Conservation (phyloP, 2,888 invertebrate genomes). For the Callyntrura guangdongensis region DNA sequence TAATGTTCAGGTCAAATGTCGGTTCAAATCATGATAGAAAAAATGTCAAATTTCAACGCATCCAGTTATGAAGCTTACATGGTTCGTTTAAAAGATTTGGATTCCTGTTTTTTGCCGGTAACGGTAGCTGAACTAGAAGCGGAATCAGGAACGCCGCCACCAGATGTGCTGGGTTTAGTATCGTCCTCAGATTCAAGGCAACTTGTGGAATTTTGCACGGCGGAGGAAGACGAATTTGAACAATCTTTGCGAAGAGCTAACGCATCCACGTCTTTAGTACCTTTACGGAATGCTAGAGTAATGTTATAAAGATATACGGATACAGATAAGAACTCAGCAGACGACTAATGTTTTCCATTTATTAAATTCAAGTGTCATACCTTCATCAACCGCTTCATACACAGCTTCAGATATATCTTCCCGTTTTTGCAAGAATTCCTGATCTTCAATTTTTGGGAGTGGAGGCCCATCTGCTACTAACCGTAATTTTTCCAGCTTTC, state of each 20-base stretch:
- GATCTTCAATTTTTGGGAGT: constrained; percentile 91
- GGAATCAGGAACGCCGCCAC: background rate
- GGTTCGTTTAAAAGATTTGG: constrained; percentile 76
- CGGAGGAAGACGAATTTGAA: background rate
- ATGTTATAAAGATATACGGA: constrained; percentile 6
- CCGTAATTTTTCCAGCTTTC: constrained; percentile 87
- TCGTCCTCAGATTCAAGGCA: background rate
- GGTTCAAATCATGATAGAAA: too few relatives aligned
- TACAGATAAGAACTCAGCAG: too few relatives aligned
- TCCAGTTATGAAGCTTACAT: constrained; percentile 72
- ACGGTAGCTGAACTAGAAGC: too few relatives aligned
- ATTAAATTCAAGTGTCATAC: constrained; percentile 86
- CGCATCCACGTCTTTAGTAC: background rate
- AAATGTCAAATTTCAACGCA: too few relatives aligned
- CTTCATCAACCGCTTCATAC: constrained; percentile 94
- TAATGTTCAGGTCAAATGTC: background rate
- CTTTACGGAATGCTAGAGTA: background rate
- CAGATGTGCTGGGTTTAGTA: background rate
- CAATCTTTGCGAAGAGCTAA: background rate
- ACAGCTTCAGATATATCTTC: constrained; percentile 92
- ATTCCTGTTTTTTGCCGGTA: background rate
- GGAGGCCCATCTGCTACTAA: constrained; percentile 91
- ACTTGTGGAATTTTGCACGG: background rate
- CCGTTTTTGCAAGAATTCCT: constrained; percentile 92
- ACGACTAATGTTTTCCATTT: too few relatives aligned